Conservation (phyloP, 2,113 vertebrate genomes). For the Vulpes ferrilata region DNA sequence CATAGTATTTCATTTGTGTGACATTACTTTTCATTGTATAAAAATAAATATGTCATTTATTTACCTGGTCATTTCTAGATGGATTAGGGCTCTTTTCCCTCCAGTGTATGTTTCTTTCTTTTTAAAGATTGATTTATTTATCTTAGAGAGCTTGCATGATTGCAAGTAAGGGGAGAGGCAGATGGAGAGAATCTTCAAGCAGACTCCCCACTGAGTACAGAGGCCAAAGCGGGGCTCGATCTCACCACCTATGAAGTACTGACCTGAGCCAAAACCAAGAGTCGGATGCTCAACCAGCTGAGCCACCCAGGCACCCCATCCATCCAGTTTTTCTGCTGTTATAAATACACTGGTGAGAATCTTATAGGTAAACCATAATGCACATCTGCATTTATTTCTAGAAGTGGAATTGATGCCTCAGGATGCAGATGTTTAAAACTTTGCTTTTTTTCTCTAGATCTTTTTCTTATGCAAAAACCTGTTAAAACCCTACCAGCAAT, state of each 20-base stretch:
- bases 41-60: constrained; percentile 42
- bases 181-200: too few relatives aligned
- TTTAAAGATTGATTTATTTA: not conserved
- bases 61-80: constrained; percentile 3
- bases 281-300: not conserved
- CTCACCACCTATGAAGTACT: not conserved
- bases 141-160: not conserved
- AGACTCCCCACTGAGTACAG: not conserved
- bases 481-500: not conserved
- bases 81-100: not conserved
- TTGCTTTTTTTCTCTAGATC: not conserved
- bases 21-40: constrained; percentile 37
- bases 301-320: not conserved
- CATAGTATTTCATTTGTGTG: constrained; percentile 32
- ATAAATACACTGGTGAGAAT: constrained; percentile 9
- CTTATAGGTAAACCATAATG: not conserved
- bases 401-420: not conserved
- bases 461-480: constrained; percentile 14
- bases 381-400: not conserved
- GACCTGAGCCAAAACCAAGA: not conserved
- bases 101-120: not conserved
- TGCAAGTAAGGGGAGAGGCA: not conserved
- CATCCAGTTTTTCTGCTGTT: not conserved
- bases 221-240: not conserved
- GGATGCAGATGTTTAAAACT: not conserved